Conservation (phyloP, 1,140 invertebrate species). For the Lordiphosa mommai region DNA sequence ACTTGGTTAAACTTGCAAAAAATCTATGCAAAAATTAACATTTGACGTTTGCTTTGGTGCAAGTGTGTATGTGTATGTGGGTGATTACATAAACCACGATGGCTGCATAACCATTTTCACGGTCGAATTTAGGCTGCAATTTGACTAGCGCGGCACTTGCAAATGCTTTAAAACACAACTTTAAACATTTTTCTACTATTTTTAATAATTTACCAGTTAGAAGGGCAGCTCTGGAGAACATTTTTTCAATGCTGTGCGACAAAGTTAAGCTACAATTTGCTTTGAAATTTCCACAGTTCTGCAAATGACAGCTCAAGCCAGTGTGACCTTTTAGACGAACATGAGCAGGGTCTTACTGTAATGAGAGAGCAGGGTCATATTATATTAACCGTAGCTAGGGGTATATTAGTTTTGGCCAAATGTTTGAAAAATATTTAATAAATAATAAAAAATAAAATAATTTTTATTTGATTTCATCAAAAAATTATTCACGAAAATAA, state of each 20-base stretch:
- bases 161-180: too few relatives aligned
- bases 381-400: too few relatives aligned
- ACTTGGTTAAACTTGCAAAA: slow-evolving; percentile 29
- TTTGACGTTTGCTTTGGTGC: slow-evolving; percentile 31
- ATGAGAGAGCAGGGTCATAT: too few relatives aligned
- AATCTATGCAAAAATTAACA: slow-evolving; percentile 13
- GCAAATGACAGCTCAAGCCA: slow-evolving; percentile 27
- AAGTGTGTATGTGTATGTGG: slow-evolving; percentile 28
- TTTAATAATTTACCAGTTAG: slow-evolving; percentile 78
- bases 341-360: too few relatives aligned
- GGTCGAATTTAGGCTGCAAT: background rate
- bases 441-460: too few relatives aligned
- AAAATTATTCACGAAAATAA: too few relatives aligned
- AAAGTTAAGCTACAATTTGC: slow-evolving; percentile 70
- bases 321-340: background rate
- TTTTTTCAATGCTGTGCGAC: slow-evolving; percentile 70
- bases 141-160: background rate
- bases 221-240: slow-evolving; percentile 81
- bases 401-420: too few relatives aligned
- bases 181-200: slow-evolving; percentile 3
- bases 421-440: too few relatives aligned
- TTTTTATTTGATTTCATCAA: too few relatives aligned
- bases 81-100: slow-evolving; percentile 80
- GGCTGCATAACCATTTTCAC: slow-evolving; percentile 55
- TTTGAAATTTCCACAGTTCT: slow-evolving; percentile 38